Conservation (phyloP, 2,888 invertebrate species). For the Onthophagus sagittarius region DNA sequence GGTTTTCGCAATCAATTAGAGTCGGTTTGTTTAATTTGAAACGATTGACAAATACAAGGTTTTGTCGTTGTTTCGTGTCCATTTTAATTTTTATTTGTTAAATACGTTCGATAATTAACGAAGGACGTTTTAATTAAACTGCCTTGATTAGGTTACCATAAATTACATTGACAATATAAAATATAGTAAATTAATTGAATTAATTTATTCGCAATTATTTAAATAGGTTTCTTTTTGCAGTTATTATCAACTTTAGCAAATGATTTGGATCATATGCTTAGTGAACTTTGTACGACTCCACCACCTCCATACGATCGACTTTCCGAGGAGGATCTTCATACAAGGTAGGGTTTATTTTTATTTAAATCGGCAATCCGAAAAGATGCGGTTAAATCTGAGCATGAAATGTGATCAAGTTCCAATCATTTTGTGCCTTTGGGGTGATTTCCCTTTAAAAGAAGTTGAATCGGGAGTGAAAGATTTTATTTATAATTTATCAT, state of each 20-base stretch:
- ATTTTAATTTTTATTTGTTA: background rate
- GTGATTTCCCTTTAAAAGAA: background rate
- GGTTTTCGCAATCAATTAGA: background rate
- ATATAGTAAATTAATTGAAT: background rate
- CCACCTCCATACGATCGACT: slow-evolving; percentile 44
- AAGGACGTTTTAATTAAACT: background rate
- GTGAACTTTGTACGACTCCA: slow-evolving; percentile 72
- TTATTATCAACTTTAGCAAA: slow-evolving; percentile 76
- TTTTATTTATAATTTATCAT: slow-evolving; percentile 46
- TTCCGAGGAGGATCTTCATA: slow-evolving; percentile 39
- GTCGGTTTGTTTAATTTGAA: background rate
- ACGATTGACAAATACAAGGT: background rate
- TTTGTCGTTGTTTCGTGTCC: background rate
- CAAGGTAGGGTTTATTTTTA: slow-evolving; percentile 31
- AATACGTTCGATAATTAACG: background rate
- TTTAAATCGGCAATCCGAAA: background rate
- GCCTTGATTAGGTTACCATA: background rate
- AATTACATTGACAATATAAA: background rate
- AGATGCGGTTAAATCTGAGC: background rate
- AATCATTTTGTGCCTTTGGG: background rate
- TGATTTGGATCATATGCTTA: slow-evolving; percentile 83
- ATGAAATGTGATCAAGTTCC: background rate
- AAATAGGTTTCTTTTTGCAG: slow-evolving; percentile 53
- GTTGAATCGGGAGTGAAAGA: background rate
- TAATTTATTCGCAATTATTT: background rate